These are phyloP conservation scores for Zaprionus africanus DNA, from an alignment of 1,140 invertebrate genomes.

Conservation along the genomic window DNA sequence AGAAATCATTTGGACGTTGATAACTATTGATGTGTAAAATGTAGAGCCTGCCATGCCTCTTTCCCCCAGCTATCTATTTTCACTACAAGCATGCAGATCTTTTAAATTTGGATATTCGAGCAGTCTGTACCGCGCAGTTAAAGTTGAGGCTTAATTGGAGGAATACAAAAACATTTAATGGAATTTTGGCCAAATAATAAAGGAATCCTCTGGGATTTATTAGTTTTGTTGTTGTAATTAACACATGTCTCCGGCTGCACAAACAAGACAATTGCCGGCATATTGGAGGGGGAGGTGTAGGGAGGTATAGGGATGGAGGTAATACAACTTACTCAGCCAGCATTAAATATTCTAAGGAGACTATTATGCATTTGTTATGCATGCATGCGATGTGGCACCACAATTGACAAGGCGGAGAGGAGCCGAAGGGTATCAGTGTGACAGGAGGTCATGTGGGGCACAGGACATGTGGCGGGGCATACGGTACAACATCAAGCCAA, in stretches of 20 bases:
- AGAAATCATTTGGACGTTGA: too few species aligned
- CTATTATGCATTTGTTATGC: constrained; percentile 55
- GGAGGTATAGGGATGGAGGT: neutral
- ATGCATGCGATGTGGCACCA: constrained; percentile 43
- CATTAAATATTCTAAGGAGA: constrained; percentile 41
- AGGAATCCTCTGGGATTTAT: neutral
- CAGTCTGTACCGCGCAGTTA: neutral
- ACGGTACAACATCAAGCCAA: constrained; percentile 20
- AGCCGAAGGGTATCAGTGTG: neutral
- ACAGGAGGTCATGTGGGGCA: constrained; percentile 1
- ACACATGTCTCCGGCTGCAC: constrained; percentile 1
- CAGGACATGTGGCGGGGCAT: constrained; percentile 5
- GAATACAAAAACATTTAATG: neutral
- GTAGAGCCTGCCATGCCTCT: too few species aligned
- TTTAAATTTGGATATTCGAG: neutral
- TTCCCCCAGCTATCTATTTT: too few species aligned
- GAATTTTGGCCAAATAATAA: neutral
- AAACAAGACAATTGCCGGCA: constrained; percentile 11
- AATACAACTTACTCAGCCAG: neutral
- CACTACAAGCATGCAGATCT: neutral
- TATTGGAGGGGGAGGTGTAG: neutral
- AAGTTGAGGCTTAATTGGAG: neutral
- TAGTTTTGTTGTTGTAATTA: neutral
- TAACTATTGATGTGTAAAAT: too few species aligned
- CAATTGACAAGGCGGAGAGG: neutral